These are phyloP conservation scores for Atrichornis clamosus DNA, from an alignment of 2,113 vertebrate species.

Conservation along the genomic window DNA sequence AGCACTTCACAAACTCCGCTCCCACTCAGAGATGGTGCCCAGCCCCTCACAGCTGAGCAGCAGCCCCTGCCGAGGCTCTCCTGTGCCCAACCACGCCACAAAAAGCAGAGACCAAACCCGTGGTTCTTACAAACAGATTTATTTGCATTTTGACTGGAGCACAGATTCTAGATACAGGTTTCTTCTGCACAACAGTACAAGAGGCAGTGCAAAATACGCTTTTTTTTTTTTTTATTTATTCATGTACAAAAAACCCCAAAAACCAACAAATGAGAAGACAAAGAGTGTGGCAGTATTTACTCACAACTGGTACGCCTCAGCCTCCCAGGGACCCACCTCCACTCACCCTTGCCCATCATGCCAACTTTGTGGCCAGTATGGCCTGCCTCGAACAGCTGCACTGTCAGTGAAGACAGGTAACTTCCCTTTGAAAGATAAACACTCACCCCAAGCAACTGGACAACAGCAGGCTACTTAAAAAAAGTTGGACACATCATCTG, in stretches of 20 bases:
- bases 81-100: neutral
- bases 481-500: neutral
- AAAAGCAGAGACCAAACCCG: neutral
- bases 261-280: neutral
- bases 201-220: conserved; percentile 77
- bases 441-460: conserved; percentile 8
- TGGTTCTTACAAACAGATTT: conserved; percentile 76
- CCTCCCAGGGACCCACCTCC: neutral
- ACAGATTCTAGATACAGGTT: conserved; percentile 67
- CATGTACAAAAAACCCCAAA: conserved; percentile 56
- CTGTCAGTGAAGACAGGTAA: conserved; percentile 30
- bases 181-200: conserved; percentile 65
- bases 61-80: fast-evolving
- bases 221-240: conserved; percentile 40
- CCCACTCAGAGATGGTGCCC: neutral
- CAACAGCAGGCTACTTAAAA: neutral
- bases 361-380: neutral
- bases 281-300: conserved; percentile 62
- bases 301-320: conserved; percentile 26
- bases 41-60: neutral
- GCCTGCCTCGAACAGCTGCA: neutral
- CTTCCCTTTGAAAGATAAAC: conserved; percentile 38
- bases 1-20: neutral
- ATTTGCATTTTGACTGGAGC: conserved; percentile 75
- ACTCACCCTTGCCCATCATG: neutral